Percentiles rank a stretch among this genome's conserved stretches.
Conservation (phyloP, 2,888 invertebrate species). For the Rhagophthalmus giganteus region DNA sequence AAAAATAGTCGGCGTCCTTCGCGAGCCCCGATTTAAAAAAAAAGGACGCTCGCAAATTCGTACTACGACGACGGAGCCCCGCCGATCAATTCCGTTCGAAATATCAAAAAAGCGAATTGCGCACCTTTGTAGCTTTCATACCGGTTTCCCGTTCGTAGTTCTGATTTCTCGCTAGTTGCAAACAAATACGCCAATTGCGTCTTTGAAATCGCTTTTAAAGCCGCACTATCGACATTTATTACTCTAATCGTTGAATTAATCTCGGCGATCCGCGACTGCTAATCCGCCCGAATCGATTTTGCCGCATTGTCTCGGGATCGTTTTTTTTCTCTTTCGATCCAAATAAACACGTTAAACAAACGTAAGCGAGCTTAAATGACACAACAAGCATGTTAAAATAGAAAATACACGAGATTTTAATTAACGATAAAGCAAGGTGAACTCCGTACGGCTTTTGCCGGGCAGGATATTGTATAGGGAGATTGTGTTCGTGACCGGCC, state of each 20-base stretch:
- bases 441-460: constrained; percentile 27
- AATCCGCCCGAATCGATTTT: no score
- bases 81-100: no score
- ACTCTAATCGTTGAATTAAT: no score
- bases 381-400: constrained; percentile 47
- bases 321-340: constrained; percentile 3
- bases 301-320: no score
- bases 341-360: constrained; percentile 36
- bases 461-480: constrained; percentile 24
- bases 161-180: neutral
- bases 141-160: neutral
- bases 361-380: constrained; percentile 47
- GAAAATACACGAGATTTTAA: constrained; percentile 49
- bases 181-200: neutral
- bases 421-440: constrained; percentile 46
- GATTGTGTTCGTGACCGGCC: constrained; percentile 38
- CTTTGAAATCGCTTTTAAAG: no score
- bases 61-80: no score
- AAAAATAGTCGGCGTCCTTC: constrained; percentile 1
- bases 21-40: no score
- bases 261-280: no score
- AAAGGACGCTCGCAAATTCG: no score
- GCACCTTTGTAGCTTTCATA: no score
- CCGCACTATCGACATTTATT: no score
- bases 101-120: no score